These are phyloP conservation scores for Charanyca ferruginea DNA, from an alignment of 2,888 invertebrate genomes.

Conservation along the genomic window DNA sequence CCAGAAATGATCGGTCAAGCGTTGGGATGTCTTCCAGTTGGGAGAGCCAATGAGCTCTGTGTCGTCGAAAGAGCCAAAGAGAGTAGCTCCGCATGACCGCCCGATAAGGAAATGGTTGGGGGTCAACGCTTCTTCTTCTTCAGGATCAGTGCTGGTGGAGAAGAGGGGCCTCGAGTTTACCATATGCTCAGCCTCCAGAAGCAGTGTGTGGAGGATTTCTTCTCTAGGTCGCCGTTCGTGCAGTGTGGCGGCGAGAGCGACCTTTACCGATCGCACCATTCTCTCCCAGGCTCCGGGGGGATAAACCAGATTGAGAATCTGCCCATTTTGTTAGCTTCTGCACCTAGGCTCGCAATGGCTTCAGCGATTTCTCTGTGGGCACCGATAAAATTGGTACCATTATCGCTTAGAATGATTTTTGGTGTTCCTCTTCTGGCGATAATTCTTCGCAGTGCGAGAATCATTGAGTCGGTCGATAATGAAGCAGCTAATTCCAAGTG, in stretches of 20 bases:
- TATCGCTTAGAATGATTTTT: neutral
- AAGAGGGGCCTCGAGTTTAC: neutral
- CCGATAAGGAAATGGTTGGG: too few species aligned
- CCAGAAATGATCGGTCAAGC: too few species aligned
- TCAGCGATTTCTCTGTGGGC: neutral
- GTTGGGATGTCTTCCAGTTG: too few species aligned
- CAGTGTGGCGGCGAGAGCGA: neutral
- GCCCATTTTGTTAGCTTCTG: neutral
- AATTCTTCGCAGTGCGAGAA: neutral
- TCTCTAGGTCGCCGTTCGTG: neutral
- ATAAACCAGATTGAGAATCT: neutral
- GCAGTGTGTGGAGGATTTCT: neutral
- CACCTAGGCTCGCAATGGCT: neutral
- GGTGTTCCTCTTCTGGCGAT: constrained; percentile 4
- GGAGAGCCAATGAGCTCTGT: too few species aligned
- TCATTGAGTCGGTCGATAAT: neutral
- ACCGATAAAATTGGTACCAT: constrained; percentile 1
- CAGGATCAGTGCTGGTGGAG: neutral
- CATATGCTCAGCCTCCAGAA: constrained; percentile 2
- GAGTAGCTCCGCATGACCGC: too few species aligned
- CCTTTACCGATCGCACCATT: neutral
- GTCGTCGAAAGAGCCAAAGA: too few species aligned
- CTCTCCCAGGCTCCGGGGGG: neutral
- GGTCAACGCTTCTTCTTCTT: too few species aligned
- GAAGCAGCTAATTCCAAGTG: constrained; percentile 1